Evolutionary conservation across 2,797 vertebrate genomes (phyloP).

Genomic region (Philypnodon macrostomus): DNA sequence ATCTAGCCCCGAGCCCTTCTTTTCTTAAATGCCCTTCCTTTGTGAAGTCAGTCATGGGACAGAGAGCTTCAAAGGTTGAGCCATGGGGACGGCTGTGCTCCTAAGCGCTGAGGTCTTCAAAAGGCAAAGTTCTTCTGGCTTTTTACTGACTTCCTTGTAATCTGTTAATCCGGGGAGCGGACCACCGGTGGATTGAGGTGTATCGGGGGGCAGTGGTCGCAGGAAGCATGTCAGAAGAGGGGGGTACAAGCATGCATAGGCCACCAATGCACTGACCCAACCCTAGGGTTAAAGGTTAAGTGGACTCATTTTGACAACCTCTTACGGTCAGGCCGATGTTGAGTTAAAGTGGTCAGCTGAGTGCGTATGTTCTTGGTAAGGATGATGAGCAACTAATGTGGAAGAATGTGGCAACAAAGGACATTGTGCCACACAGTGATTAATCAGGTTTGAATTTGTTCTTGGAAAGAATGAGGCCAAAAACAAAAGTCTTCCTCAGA

Average conservation of each 20-base stretch:
- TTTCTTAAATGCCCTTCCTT: constrained; percentile 63
- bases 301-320: constrained; percentile 47
- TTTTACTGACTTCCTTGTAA: constrained; percentile 72
- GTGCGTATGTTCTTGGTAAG: too few relatives aligned
- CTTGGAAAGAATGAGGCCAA: too few relatives aligned
- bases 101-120: constrained; percentile 43
- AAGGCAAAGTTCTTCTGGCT: constrained; percentile 51
- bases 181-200: constrained; percentile 55
- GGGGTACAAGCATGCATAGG: constrained; percentile 25
- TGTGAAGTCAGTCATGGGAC: constrained; percentile 72
- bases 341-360: constrained; percentile 12
- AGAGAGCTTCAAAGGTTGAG: constrained; percentile 70
- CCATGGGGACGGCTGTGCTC: constrained; percentile 54
- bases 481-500: too few relatives aligned
- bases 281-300: constrained; percentile 69
- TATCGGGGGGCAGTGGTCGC: constrained; percentile 57
- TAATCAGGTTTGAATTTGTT: constrained; percentile 38
- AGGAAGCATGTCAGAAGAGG: constrained; percentile 50
- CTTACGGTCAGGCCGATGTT: constrained; percentile 37
- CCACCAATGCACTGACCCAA: constrained; percentile 53
- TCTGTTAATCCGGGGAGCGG: constrained; percentile 69
- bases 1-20: constrained; percentile 51
- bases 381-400: too few relatives aligned
- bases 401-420: constrained; percentile 43
- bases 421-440: constrained; percentile 46